Base-by-base conservation (phyloP, 2,113 vertebrate species). In the Prochilodus magdalenae region DNA sequence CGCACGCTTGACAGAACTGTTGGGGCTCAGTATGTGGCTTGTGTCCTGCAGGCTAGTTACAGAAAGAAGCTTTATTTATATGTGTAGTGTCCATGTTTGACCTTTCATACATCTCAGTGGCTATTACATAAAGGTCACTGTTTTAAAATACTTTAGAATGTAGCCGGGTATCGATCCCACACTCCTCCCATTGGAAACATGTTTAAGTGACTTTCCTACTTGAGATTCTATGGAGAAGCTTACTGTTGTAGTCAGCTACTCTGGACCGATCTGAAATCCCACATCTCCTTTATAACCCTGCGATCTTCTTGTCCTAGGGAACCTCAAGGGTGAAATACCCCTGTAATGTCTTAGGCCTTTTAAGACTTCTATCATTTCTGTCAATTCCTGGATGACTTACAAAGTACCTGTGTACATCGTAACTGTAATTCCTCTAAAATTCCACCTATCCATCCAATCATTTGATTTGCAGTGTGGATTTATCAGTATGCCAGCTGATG, bases 111-210 rank as follows among this genome's bases (percentile, higher is more conserved):
- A 76, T 84, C 76, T 82, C 80, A 29, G 36, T 63, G 55, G 73
- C 69, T 80, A 84, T 86, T 66, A 66, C 47, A 77, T 53, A 86
- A 86, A 87, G 82, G 86, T 83, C 83, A 84, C 73, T 79, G 80
- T 84, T 84, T 87, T 80, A 62, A 69, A 75, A 79, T 83, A 73
- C 33, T 86, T 73, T 80, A 70, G 51, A 75, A 84, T 79, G 51
- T 79, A 86, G 75, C 65, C 76, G 36, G 16, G 62, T n/a, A 81
- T 85, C 67, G 75, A 86, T 86, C 73, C 47, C n/a, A 30, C n/a
- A 14, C 57, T 65, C 63, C 33, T 67, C 77, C 53, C 69, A 80
- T 44, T 69, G 73, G 80, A 80, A 22, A 77, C 44, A 22, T 36
- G 62, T 22, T 63, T 26, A 72, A 62, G 57, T 82, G 29, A 51